These are phyloP conservation scores for Tachycineta bicolor DNA, from an alignment of 2,113 vertebrate species.

Conservation along the genomic window DNA sequence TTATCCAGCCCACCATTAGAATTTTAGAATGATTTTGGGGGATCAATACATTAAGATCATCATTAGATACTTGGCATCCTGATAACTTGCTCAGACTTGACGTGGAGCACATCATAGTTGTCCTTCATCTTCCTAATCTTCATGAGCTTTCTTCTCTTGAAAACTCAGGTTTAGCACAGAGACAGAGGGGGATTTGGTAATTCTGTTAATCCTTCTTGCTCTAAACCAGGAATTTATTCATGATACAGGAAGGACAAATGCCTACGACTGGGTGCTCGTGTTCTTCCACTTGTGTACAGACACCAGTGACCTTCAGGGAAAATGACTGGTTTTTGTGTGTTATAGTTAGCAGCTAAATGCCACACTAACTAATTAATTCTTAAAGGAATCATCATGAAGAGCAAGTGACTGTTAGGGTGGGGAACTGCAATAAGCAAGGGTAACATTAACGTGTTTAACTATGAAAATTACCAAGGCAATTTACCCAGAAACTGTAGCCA, in stretches of 20 bases:
- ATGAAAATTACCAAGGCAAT: conserved; percentile 40
- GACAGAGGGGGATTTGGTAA: background rate
- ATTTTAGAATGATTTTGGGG: background rate
- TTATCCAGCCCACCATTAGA: background rate
- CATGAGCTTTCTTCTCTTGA: background rate
- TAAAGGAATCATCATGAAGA: background rate
- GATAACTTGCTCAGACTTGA: background rate
- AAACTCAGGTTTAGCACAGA: background rate
- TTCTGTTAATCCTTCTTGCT: background rate
- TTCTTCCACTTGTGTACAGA: background rate
- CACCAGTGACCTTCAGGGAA: background rate
- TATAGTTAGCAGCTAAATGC: background rate
- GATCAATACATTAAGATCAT: background rate
- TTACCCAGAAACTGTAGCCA: conserved; percentile 36
- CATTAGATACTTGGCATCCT: background rate
- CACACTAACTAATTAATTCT: conserved; percentile 27
- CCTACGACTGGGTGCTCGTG: fast-evolving
- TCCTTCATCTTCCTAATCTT: background rate
- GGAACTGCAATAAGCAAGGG: background rate
- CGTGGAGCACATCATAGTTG: background rate
- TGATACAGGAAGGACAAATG: background rate
- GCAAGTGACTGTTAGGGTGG: background rate
- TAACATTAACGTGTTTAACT: background rate
- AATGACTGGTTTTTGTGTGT: background rate
- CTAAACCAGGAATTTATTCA: background rate